Percentiles rank a stretch among this genome's conserved stretches.
Conservation (phyloP, 2,113 vertebrate species). For the Tetrao urogallus region DNA sequence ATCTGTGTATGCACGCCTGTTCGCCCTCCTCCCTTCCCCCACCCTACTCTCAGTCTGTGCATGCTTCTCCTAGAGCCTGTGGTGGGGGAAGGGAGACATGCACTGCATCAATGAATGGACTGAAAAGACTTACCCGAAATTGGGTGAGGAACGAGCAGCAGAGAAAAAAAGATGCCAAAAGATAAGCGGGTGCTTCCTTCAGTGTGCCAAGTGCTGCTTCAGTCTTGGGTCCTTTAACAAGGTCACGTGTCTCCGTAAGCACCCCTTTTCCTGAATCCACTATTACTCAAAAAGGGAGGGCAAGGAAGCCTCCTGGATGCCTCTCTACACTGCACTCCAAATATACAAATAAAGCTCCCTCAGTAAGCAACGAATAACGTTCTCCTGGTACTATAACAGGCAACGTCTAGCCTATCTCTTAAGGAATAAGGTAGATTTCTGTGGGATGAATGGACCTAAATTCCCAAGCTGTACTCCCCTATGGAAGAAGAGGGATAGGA, state of each 20-base stretch:
- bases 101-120: slow-evolving; percentile 42
- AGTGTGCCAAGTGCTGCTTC: slow-evolving; percentile 6
- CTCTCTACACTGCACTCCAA: slow-evolving; percentile 8
- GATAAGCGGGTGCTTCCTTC: slow-evolving; percentile 25
- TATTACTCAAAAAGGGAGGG: neutral
- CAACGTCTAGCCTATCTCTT: neutral
- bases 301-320: neutral
- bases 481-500: neutral
- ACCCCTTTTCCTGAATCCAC: neutral
- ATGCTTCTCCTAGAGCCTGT: slow-evolving; percentile 20
- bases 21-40: slow-evolving; percentile 47
- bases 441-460: neutral
- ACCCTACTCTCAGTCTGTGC: neutral
- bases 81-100: slow-evolving; percentile 45
- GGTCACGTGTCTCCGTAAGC: neutral
- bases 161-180: neutral
- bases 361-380: neutral
- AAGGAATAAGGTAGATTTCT: neutral
- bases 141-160: neutral
- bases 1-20: neutral
- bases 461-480: neutral
- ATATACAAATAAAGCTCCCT: neutral
- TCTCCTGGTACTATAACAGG: neutral
- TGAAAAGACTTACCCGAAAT: slow-evolving; percentile 62
- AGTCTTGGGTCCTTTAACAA: neutral